A percentile compares a stretch with the other conserved stretches of the same genome.
Evolutionary conservation across 2,113 vertebrate genomes (phyloP).

Genomic region (Dasypus novemcinctus): DNA sequence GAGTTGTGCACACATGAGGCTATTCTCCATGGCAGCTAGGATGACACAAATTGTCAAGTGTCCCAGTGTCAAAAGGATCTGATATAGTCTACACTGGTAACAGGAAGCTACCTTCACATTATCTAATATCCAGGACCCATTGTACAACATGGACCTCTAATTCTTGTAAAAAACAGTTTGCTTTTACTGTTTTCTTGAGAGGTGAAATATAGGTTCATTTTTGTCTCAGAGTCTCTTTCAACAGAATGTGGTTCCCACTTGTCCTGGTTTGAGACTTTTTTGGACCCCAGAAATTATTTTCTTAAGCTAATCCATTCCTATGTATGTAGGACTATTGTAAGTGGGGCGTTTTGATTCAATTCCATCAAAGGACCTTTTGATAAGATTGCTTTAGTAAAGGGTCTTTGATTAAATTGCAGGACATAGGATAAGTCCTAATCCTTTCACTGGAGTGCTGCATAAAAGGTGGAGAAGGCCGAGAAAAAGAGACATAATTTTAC

Average conservation of each 20-base stretch:
- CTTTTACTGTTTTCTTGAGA: neutral
- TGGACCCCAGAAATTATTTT: too few species aligned
- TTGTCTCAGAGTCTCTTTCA: neutral
- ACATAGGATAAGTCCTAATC: too few species aligned
- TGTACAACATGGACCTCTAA: neutral
- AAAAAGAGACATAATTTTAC: too few species aligned
- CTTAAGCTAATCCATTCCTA: too few species aligned
- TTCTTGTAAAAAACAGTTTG: neutral
- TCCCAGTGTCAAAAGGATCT: neutral
- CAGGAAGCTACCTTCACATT: neutral
- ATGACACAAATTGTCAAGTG: neutral
- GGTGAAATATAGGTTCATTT: neutral
- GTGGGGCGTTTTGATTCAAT: too few species aligned
- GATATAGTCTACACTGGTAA: neutral
- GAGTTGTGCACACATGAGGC: accelerated
- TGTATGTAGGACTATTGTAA: too few species aligned
- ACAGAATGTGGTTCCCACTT: neutral
- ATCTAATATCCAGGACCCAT: neutral
- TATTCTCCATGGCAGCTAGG: neutral
- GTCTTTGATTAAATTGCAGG: too few species aligned
- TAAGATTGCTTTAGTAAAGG: too few species aligned
- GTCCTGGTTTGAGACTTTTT: too few species aligned
- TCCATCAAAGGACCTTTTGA: too few species aligned
- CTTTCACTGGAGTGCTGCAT: too few species aligned
- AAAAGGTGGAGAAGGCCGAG: too few species aligned